Evolutionary conservation across 2,888 invertebrate species (phyloP).

Genomic region (Drosophila basisetae): DNA sequence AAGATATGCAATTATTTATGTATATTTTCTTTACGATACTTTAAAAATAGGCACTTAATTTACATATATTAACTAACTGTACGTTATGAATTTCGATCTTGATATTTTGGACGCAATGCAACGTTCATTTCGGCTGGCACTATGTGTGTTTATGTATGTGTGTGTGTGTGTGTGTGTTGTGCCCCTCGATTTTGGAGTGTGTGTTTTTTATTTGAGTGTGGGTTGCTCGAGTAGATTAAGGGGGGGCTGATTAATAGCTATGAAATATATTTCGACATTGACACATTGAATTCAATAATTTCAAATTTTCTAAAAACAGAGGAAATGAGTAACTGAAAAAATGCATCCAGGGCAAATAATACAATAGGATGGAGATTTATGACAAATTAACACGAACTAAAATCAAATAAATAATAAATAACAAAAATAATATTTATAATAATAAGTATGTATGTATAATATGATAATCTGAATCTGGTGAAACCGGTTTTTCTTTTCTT

Average conservation of each 20-base stretch:
- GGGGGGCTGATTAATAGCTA: slow-evolving; percentile 59
- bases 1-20: slow-evolving; percentile 63
- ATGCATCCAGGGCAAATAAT: slow-evolving; percentile 52
- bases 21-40: slow-evolving; percentile 58
- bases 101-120: slow-evolving; percentile 38
- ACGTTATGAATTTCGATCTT: slow-evolving; percentile 70
- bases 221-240: slow-evolving; percentile 50
- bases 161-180: slow-evolving; percentile 48
- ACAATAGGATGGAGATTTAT: slow-evolving; percentile 54
- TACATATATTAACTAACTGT: slow-evolving; percentile 78
- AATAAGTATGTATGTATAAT: slow-evolving; percentile 44
- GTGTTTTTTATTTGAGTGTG: slow-evolving; percentile 36
- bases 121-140: slow-evolving; percentile 61
- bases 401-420: slow-evolving; percentile 81
- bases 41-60: slow-evolving; percentile 76
- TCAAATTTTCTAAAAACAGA: slow-evolving; percentile 51
- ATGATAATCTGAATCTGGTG: slow-evolving; percentile 56
- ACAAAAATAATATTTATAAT: slow-evolving; percentile 69
- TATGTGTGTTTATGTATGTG: slow-evolving; percentile 38
- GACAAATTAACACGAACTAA: slow-evolving; percentile 76
- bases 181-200: slow-evolving; percentile 52
- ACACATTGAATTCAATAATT: slow-evolving; percentile 79
- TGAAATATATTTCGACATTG: slow-evolving; percentile 77
- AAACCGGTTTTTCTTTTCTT: slow-evolving; percentile 60
- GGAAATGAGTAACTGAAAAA: slow-evolving; percentile 33